Evolutionary conservation across 2,797 vertebrate genomes (phyloP).

Genomic region (Tinamus major): DNA sequence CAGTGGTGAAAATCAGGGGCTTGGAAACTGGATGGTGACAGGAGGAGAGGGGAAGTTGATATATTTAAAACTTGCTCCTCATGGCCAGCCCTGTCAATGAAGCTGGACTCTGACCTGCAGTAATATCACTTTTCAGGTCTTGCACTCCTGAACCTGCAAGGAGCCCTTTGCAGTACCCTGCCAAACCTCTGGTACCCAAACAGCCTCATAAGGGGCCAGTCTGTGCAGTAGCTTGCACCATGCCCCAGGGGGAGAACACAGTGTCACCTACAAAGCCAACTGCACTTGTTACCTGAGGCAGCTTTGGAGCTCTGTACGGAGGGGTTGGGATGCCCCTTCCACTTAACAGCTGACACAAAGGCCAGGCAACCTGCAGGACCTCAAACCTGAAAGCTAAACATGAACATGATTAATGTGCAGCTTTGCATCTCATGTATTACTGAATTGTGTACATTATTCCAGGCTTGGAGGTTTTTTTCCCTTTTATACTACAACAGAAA

Average conservation of each 20-base stretch:
- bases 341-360: constrained; percentile 63
- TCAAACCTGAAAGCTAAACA: constrained; percentile 66
- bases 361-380: constrained; percentile 60
- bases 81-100: constrained; percentile 27
- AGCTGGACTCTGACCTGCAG: constrained; percentile 44
- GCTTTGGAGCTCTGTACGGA: constrained; percentile 51
- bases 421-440: constrained; percentile 71
- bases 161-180: constrained; percentile 11
- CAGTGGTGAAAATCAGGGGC: constrained; percentile 16
- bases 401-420: constrained; percentile 70
- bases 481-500: constrained; percentile 62
- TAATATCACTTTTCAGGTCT: constrained; percentile 37
- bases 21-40: neutral
- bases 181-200: constrained; percentile 45
- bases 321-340: constrained; percentile 66
- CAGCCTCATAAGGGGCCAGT: constrained; percentile 51
- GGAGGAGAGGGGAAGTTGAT: neutral
- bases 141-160: constrained; percentile 25
- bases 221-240: constrained; percentile 31
- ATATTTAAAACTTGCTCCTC: neutral
- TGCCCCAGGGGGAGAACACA: constrained; percentile 19
- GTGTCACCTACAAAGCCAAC: constrained; percentile 40
- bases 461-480: constrained; percentile 57
- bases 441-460: constrained; percentile 69
- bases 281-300: constrained; percentile 71